A percentile compares a stretch with the other conserved stretches of the same genome.
These are phyloP conservation scores for Polyodon spathula DNA, from an alignment of 2,113 vertebrate genomes.

Conservation along the genomic window DNA sequence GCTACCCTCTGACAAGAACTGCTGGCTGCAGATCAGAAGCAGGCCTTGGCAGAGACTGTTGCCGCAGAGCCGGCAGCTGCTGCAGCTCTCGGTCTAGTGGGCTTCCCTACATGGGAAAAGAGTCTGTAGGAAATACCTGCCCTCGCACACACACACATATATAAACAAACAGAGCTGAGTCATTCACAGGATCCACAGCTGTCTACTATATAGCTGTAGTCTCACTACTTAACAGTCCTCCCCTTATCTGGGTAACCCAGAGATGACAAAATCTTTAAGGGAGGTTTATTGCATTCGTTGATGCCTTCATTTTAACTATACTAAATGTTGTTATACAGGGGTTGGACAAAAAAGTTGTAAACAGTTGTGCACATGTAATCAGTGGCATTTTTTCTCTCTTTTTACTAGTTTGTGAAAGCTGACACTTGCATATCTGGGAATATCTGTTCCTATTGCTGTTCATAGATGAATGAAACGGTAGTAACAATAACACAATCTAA, in stretches of 20 bases:
- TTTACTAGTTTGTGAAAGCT: too few relatives aligned
- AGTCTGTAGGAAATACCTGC: constrained; percentile 9
- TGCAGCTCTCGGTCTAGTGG: background rate
- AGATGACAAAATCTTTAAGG: constrained; percentile 6
- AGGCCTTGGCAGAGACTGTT: background rate
- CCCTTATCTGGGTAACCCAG: constrained; percentile 9
- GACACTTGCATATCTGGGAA: too few relatives aligned
- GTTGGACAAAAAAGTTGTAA: too few relatives aligned
- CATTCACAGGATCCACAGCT: background rate
- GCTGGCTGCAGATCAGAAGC: background rate
- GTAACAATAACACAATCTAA: too few relatives aligned
- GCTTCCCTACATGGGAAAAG: constrained; percentile 12
- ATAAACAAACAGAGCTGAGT: constrained; percentile 11
- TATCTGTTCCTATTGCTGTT: too few relatives aligned
- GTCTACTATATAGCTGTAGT: background rate
- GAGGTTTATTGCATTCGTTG: background rate
- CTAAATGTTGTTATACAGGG: too few relatives aligned
- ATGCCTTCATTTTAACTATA: too few relatives aligned
- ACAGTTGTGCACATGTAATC: too few relatives aligned
- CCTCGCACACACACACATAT: background rate
- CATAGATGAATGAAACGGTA: too few relatives aligned
- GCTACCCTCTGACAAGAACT: background rate
- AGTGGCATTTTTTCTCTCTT: too few relatives aligned
- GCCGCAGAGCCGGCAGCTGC: background rate
- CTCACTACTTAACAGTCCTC: background rate